Base-by-base conservation (phyloP, 2,888 invertebrate species). In the Acanthosepion lycidas region DNA sequence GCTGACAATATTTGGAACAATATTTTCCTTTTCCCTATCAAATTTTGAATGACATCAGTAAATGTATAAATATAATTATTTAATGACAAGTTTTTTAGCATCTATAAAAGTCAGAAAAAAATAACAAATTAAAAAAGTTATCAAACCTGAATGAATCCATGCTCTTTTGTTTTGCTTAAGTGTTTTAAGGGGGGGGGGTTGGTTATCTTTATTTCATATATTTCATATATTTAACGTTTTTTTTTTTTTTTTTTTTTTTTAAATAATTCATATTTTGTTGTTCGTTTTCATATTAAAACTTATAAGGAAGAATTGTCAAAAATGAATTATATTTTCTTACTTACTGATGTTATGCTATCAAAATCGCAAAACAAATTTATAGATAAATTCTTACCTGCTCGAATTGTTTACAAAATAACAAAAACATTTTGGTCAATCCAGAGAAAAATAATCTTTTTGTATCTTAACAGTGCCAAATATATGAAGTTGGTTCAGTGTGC, bases 331-430 rank as follows among this genome's bases (percentile, higher is more conserved):
- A 78, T 78, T 78, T 78, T 78, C 78, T 78, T 78, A 78, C 78
- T 78, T 78, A 78, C 78, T 78, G 78, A 78, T 78, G 78, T 78
- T 78, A 78, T 15, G 5, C 5, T 78, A 78, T 78, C 78, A 33
- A 78, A 78, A 59, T 59, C 59, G 20, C 20, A 6, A 23, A 59
- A 59, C 59, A 59, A n/a, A 28, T 78, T n/a, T 78, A n/a, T 78
- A 78, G n/a, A 78, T n/a, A n/a, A 28, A n/a, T 78, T 78, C n/a
- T 59, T 78, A 78, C 78, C 78, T 78, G 78, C 78, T 78, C 78
- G 28, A 78, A n/a, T 78, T n/a, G 78, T 78, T 78, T 78, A 6
- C n/a, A 78, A 78, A 78, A 78, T 78, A 78, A 33, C n/a, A 78
- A 78, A 8, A 78, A 78, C 28, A 78, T 33, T n/a, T 78, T 23